Evolutionary conservation across 2,113 vertebrate species (phyloP), one percentile per base, ranked within the genome.

Genomic region (Lamprologus callipterus): DNA sequence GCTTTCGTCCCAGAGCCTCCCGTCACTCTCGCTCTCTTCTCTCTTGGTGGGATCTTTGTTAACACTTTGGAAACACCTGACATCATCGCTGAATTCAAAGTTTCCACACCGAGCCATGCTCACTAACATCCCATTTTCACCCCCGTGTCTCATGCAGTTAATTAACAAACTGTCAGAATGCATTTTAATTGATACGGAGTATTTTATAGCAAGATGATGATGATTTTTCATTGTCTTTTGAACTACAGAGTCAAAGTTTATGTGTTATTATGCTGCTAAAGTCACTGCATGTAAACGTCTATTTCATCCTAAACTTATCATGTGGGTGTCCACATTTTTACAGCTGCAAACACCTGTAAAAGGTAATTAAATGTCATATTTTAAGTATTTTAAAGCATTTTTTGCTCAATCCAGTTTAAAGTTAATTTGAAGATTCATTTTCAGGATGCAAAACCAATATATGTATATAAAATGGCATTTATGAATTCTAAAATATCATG

Each of bases 41-140:
- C 75, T 83, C 82, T 78, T 23, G 31, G 84, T 79, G 87, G 78
- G 92, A 90, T 91, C 83, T 84, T 81, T 49, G 87, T 90, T 87
- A 92, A 92, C 93, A 75, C 88, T 75, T 84, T 65, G 7, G 54
- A 42, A 93, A 83, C 86, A 89, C 83, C 85, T 68, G 84, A 82
- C 87, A 87, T 81, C 85, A 28, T 83, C 31, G 9, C 87, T 78
- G 85, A 88, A 92, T 91, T 85, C 82, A 75, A 85, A 89, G 89
- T 83, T 28, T 53, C 58, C 37, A 80, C 83, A 75, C 37, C 4
- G 0, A 49, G 47, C 33, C 54, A 28, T 3, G 19, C 19, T 70
- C 57, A 26, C 75, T 28, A 23, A 31, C 73, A 40, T 82, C 80
- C 31, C 26, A 70, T 88, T 84, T 80, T 60, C 63, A 83, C 68